Conservation (phyloP, 2,888 invertebrate genomes). For the Dryobota labecula region DNA sequence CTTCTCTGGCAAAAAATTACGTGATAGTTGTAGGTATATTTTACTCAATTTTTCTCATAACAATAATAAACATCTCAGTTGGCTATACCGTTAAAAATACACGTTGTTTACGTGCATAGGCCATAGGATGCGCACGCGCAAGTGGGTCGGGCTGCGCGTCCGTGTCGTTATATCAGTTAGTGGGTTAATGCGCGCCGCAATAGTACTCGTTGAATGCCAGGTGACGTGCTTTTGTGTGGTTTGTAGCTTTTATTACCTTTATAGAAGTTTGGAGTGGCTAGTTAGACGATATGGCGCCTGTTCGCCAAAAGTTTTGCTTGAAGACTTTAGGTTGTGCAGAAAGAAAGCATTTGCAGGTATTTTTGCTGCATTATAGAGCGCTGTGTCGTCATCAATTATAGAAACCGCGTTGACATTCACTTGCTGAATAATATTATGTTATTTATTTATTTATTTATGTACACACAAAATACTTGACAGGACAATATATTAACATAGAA, state of each 20-base stretch:
- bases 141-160: slow-evolving; percentile 67
- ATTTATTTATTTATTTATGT: too few relatives aligned
- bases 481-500: too few relatives aligned
- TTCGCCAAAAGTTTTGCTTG: background rate
- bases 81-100: slow-evolving; percentile 66
- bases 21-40: slow-evolving; percentile 20
- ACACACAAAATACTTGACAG: too few relatives aligned
- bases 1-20: slow-evolving; percentile 12
- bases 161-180: slow-evolving; percentile 67
- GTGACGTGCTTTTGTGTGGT: slow-evolving; percentile 58
- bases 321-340: too few relatives aligned
- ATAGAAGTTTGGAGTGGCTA: background rate
- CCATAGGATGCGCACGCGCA: slow-evolving; percentile 66
- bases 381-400: background rate
- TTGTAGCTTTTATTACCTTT: slow-evolving; percentile 44
- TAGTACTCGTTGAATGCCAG: slow-evolving; percentile 69
- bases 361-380: background rate
- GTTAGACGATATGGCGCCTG: slow-evolving; percentile 23
- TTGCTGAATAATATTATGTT: background rate
- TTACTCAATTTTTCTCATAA: slow-evolving; percentile 34
- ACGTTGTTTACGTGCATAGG: slow-evolving; percentile 70
- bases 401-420: background rate
- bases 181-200: slow-evolving; percentile 70
- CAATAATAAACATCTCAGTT: slow-evolving; percentile 48
- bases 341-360: background rate